Evolutionary conservation across 2,113 vertebrate genomes (phyloP).

Genomic region (Cebidichthys violaceus): DNA sequence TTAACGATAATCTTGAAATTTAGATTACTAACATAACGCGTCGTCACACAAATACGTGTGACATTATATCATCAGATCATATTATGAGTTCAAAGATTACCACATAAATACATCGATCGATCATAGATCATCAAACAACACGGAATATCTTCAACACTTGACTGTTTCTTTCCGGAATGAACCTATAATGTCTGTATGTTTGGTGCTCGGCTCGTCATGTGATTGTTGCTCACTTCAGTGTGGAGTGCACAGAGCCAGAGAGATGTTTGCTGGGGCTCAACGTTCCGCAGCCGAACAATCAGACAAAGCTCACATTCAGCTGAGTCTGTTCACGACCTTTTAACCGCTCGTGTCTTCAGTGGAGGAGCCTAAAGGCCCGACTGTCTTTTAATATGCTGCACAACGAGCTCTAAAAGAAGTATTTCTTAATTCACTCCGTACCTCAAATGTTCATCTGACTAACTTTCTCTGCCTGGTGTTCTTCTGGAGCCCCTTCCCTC

Average conservation of each 20-base stretch:
- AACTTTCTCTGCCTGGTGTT: not conserved
- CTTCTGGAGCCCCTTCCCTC: not conserved
- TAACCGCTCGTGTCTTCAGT: not conserved
- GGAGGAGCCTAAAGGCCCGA: not conserved
- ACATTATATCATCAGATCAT: not conserved
- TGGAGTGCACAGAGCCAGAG: constrained; percentile 52
- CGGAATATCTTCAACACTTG: not conserved
- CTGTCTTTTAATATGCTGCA: constrained; percentile 39
- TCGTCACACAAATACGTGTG: not conserved
- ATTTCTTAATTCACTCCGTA: not conserved
- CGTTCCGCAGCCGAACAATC: constrained; percentile 19
- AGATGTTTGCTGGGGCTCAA: not conserved
- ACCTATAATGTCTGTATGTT: not conserved
- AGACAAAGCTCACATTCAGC: constrained; percentile 61
- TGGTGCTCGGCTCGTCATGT: constrained; percentile 42
- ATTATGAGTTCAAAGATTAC: not conserved
- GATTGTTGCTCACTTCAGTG: constrained; percentile 50
- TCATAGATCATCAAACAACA: not conserved
- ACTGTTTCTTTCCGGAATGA: not conserved
- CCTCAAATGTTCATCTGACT: not conserved
- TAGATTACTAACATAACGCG: not conserved
- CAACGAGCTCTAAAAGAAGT: not conserved
- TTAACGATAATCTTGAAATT: not conserved
- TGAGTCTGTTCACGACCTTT: not conserved
- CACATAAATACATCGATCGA: not conserved